Evolutionary conservation across 2,888 invertebrate species (phyloP).

Genomic region (Neoscelio sp.): DNA sequence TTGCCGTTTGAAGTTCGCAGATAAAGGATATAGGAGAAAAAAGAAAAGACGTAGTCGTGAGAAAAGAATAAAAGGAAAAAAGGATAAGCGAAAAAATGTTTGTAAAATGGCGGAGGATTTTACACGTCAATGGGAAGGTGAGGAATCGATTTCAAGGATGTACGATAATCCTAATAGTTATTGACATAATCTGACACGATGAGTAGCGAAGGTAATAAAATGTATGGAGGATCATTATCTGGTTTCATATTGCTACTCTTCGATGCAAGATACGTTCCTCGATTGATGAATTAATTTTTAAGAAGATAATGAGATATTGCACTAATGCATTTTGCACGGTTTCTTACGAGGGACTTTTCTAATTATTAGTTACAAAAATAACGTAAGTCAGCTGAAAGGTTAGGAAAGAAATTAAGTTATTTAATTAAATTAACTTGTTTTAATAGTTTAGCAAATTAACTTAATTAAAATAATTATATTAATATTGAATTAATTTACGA

Average conservation of each 20-base stretch:
- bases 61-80: slow-evolving; percentile 4
- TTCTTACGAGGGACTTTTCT: too few species aligned
- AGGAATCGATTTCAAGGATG: slow-evolving; percentile 57
- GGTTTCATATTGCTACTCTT: slow-evolving; percentile 19
- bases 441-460: too few species aligned
- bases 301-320: not conserved
- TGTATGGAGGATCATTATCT: slow-evolving; percentile 25
- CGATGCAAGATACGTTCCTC: slow-evolving; percentile 7
- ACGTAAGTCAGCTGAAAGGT: not conserved
- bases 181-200: slow-evolving; percentile 61
- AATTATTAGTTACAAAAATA: slow-evolving; percentile 2
- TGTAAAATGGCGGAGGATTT: slow-evolving; percentile 17
- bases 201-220: slow-evolving; percentile 43
- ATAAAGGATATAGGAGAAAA: slow-evolving; percentile 16
- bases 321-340: not conserved
- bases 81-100: slow-evolving; percentile 3
- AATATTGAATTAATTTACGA: too few species aligned
- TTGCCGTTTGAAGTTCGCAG: not conserved
- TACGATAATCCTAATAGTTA: slow-evolving; percentile 54
- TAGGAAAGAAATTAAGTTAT: not conserved
- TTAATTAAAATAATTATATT: too few species aligned
- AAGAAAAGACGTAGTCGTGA: not conserved
- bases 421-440: too few species aligned
- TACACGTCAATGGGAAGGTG: slow-evolving; percentile 17
- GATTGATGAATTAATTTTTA: slow-evolving; percentile 21